phyloP scores from a whole-genome alignment of 2,113 vertebrate genomes.

The Callospermophilus lateralis region DNA sequence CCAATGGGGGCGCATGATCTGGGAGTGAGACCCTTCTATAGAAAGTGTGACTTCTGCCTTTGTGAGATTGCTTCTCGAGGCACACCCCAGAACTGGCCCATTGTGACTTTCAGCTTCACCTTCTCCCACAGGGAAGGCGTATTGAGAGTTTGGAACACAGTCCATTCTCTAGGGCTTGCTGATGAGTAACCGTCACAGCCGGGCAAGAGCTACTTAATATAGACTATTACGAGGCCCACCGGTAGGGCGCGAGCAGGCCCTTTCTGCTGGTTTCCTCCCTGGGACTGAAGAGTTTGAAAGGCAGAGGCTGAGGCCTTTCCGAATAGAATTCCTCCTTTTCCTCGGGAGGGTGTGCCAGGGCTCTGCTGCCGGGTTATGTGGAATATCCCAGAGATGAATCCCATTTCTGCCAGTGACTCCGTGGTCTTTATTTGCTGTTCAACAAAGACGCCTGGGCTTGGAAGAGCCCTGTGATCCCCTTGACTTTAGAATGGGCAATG shows the following conservation, averaged over 20 bases:
- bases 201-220: slow-evolving; percentile 61
- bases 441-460: background rate
- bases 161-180: background rate
- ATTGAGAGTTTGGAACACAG: background rate
- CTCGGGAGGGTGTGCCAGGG: background rate
- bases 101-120: background rate
- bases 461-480: background rate
- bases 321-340: slow-evolving; percentile 9
- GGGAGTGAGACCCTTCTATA: background rate
- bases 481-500: slow-evolving; percentile 78
- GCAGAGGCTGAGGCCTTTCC: slow-evolving; percentile 8
- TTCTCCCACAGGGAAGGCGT: background rate
- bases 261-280: slow-evolving; percentile 74
- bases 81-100: background rate
- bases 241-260: background rate
- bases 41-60: background rate
- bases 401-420: background rate
- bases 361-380: background rate
- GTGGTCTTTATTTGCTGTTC: background rate
- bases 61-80: background rate
- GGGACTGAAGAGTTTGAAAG: slow-evolving; percentile 5
- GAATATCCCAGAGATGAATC: slow-evolving; percentile 60
- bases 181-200: slow-evolving; percentile 9
- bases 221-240: background rate
- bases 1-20: accelerated